phyloP scores from a whole-genome alignment of 2,797 vertebrate genomes.

The Cetoscarus ocellatus region DNA sequence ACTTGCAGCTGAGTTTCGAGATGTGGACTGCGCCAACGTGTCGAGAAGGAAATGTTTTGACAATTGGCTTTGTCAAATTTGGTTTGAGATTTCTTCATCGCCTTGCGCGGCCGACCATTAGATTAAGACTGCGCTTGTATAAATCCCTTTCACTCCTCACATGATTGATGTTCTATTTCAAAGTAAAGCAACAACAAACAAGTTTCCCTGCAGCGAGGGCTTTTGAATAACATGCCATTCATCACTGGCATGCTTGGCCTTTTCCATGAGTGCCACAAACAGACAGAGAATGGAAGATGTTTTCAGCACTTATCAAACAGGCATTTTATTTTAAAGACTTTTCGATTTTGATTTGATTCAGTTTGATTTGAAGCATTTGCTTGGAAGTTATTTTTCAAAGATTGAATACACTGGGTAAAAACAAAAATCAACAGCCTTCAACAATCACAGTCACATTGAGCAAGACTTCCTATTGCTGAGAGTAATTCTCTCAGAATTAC shows the following conservation, averaged over 20 bases:
- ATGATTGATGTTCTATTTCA: conserved; percentile 76
- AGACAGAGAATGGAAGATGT: conserved; percentile 42
- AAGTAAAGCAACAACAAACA: conserved; percentile 72
- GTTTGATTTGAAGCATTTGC: conserved; percentile 47
- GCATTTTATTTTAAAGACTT: conserved; percentile 40
- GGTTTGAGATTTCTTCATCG: conserved; percentile 68
- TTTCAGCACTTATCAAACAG: conserved; percentile 51
- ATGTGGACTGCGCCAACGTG: conserved; percentile 41
- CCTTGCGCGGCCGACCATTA: conserved; percentile 75
- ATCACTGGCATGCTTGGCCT: conserved; percentile 64
- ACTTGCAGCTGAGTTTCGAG: conserved; percentile 15
- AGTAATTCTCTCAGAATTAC: neutral
- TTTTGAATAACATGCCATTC: conserved; percentile 59
- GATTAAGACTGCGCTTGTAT: conserved; percentile 67
- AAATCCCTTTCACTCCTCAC: conserved; percentile 62
- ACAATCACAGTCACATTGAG: neutral
- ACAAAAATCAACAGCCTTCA: conserved; percentile 15
- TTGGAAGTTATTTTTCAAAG: conserved; percentile 10
- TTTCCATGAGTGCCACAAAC: conserved; percentile 55
- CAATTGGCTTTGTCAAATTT: conserved; percentile 77
- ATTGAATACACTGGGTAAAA: conserved; percentile 17
- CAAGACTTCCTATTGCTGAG: neutral
- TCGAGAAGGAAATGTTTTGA: conserved; percentile 59
- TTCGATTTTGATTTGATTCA: conserved; percentile 44
- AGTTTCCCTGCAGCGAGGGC: conserved; percentile 73